Conservation (phyloP, 2,888 invertebrate species). For the Sympetrum striolatum region DNA sequence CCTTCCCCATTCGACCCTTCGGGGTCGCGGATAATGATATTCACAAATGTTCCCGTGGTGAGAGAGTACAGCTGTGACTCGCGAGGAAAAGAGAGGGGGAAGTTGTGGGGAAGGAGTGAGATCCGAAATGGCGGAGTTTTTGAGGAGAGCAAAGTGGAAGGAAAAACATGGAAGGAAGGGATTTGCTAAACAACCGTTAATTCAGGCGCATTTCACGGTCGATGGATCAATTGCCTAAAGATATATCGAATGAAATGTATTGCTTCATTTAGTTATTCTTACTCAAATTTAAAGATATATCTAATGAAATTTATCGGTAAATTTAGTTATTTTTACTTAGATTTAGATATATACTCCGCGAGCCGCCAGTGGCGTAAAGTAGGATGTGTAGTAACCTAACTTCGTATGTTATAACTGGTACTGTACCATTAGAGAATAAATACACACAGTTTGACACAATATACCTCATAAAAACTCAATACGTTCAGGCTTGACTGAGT, state of each 20-base stretch:
- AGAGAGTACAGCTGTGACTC: slow-evolving; percentile 44
- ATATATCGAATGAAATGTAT: slow-evolving; percentile 25
- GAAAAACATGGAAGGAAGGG: not conserved
- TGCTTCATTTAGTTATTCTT: not conserved
- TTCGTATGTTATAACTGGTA: too few species aligned
- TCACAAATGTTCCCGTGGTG: slow-evolving; percentile 41
- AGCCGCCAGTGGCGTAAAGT: too few species aligned
- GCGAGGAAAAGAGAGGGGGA: not conserved
- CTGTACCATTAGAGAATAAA: too few species aligned
- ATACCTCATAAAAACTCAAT: too few species aligned
- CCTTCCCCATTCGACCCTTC: not conserved
- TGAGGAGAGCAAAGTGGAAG: not conserved
- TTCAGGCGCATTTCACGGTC: slow-evolving; percentile 8
- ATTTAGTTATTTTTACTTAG: too few species aligned
- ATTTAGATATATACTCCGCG: too few species aligned
- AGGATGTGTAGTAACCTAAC: too few species aligned
- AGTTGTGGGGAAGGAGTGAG: not conserved
- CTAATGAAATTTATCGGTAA: too few species aligned
- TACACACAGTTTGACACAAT: too few species aligned
- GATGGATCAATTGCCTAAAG: not conserved
- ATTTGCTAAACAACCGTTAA: slow-evolving; percentile 23
- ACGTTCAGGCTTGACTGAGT: too few species aligned
- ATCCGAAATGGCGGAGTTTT: not conserved
- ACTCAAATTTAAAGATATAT: too few species aligned
- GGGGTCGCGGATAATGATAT: slow-evolving; percentile 41